Evolutionary conservation across 2,888 invertebrate species (phyloP).

Genomic region (Nipponacmea schrenckii): DNA sequence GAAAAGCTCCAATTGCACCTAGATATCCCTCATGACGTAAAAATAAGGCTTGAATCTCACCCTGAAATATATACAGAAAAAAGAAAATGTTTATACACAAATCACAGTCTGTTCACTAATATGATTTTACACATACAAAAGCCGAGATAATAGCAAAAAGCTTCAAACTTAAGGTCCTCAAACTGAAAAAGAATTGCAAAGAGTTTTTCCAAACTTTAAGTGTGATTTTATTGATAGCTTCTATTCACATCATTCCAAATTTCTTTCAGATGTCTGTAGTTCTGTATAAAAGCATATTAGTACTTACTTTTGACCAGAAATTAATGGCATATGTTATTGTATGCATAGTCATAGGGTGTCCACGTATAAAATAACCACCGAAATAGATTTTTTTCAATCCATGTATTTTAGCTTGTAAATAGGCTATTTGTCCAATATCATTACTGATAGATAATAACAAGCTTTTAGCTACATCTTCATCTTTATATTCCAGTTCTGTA

Average conservation of each 20-base stretch:
- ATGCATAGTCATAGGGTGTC: constrained; percentile 78
- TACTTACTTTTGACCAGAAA: constrained; percentile 75
- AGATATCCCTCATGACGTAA: constrained; percentile 79
- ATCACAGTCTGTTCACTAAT: not conserved
- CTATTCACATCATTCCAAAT: too few relatives aligned
- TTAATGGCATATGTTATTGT: constrained; percentile 77
- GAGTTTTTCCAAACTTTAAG: too few relatives aligned
- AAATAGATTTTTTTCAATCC: constrained; percentile 75
- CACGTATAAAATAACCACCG: constrained; percentile 78
- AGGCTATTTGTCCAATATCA: constrained; percentile 79
- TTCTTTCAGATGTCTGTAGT: too few relatives aligned
- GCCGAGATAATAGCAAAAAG: too few relatives aligned
- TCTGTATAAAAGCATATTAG: too few relatives aligned
- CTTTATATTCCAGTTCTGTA: constrained; percentile 63
- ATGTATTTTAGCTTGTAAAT: constrained; percentile 76
- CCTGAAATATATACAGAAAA: constrained; percentile 34
- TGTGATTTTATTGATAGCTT: too few relatives aligned
- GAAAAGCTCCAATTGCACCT: constrained; percentile 78
- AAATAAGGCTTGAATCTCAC: constrained; percentile 76
- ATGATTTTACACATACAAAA: too few relatives aligned
- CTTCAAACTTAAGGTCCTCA: too few relatives aligned
- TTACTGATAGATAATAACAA: constrained; percentile 77
- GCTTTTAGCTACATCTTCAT: constrained; percentile 75
- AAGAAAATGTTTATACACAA: not conserved
- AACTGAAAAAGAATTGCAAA: too few relatives aligned